Evolutionary conservation across 2,888 invertebrate genomes (phyloP).

Genomic region (Allolobophora icterica): DNA sequence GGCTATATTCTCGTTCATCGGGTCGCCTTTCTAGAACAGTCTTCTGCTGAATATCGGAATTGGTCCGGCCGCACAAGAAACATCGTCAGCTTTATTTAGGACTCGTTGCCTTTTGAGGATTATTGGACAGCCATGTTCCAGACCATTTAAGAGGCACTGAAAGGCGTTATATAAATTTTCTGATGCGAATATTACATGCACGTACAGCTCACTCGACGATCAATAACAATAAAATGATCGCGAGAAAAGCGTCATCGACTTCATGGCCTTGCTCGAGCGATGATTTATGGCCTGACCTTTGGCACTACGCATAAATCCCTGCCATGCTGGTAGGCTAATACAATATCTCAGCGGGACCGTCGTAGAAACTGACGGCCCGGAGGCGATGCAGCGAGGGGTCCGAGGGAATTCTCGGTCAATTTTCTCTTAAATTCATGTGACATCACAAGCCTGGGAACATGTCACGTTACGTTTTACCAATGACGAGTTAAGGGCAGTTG

Average conservation of each 20-base stretch:
- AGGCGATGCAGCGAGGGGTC: background rate
- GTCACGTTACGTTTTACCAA: background rate
- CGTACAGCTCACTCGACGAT: background rate
- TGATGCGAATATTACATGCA: background rate
- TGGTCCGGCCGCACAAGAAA: background rate
- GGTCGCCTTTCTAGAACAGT: background rate
- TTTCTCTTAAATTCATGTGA: background rate
- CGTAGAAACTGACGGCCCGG: background rate
- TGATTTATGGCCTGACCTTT: conserved; percentile 24
- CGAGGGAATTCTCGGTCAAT: background rate
- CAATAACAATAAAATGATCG: background rate
- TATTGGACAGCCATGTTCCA: background rate
- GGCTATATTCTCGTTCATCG: background rate
- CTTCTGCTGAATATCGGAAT: background rate
- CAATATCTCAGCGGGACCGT: background rate
- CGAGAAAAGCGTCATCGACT: background rate
- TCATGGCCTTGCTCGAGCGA: background rate
- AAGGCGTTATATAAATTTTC: background rate
- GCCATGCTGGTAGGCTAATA: background rate
- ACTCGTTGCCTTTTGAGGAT: background rate
- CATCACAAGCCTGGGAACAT: background rate
- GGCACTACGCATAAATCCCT: background rate
- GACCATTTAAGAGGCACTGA: background rate
- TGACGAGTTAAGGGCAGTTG: background rate
- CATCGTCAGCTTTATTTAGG: background rate